Evolutionary conservation across 2,888 invertebrate genomes (phyloP).

Genomic region (Drepanosiphum platanoidis): DNA sequence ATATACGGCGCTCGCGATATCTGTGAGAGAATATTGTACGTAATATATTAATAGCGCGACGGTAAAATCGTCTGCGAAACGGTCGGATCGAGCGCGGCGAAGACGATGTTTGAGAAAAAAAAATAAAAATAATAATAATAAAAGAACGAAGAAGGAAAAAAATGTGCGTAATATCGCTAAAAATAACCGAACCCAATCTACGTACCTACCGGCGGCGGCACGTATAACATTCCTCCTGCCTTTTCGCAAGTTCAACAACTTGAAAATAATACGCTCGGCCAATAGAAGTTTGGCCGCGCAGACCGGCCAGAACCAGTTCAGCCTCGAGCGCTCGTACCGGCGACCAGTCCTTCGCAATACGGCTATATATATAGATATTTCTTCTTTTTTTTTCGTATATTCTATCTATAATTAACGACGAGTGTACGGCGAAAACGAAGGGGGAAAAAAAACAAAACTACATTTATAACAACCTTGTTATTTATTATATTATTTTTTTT

Average conservation of each 20-base stretch:
- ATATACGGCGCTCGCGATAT: too few relatives aligned
- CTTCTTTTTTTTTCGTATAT: conserved; percentile 26
- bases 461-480: conserved; percentile 34
- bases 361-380: too few relatives aligned
- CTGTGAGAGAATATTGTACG: too few relatives aligned
- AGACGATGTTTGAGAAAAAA: too few relatives aligned
- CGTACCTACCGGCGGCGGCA: not conserved
- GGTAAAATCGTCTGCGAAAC: not conserved
- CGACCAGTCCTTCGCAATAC: conserved; percentile 19
- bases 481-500: conserved; percentile 7
- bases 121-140: too few relatives aligned
- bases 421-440: not conserved
- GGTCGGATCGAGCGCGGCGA: not conserved
- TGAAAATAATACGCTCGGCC: conserved; percentile 3
- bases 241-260: conserved; percentile 39
- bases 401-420: conserved; percentile 29
- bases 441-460: not conserved
- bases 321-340: conserved; percentile 34
- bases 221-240: not conserved
- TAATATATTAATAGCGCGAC: not conserved
- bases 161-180: not conserved
- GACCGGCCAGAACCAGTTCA: conserved; percentile 33
- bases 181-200: not conserved
- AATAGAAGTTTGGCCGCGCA: not conserved
- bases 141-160: not conserved